These are phyloP conservation scores for Stenchaetothrips biformis DNA, from an alignment of 2,888 invertebrate species.

Conservation along the genomic window DNA sequence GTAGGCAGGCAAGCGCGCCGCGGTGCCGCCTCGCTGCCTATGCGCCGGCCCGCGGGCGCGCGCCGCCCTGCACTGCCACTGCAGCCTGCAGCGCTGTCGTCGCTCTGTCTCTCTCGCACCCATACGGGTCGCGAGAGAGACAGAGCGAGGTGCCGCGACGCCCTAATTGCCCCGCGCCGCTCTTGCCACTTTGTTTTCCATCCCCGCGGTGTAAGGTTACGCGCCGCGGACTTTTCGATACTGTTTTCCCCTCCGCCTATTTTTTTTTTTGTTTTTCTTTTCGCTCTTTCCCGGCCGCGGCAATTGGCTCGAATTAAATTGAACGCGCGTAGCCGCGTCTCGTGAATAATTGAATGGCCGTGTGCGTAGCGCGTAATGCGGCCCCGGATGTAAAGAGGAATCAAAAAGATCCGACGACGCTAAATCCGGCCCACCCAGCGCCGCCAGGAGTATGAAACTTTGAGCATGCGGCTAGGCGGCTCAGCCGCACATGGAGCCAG, in stretches of 20 bases:
- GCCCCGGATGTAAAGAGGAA: neutral
- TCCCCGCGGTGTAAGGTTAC: no score
- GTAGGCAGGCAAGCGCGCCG: neutral
- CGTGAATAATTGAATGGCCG: neutral
- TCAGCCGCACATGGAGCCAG: neutral
- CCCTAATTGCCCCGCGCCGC: no score
- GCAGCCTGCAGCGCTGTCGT: neutral
- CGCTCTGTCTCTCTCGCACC: neutral
- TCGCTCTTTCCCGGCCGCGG: no score
- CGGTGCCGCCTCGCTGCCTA: neutral
- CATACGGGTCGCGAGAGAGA: no score
- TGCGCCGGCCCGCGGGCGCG: neutral
- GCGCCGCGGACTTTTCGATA: no score
- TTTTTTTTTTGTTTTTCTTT: no score
- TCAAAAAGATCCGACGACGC: neutral
- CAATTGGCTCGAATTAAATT: neutral
- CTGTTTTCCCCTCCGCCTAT: no score
- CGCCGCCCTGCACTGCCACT: neutral
- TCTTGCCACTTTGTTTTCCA: no score
- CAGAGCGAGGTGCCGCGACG: no score
- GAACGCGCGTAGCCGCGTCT: neutral
- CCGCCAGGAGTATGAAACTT: neutral
- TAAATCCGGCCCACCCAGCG: neutral
- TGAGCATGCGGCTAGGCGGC: neutral
- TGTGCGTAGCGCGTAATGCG: neutral